A percentile compares a stretch with the other conserved stretches of the same genome.
phyloP scores from a whole-genome alignment of 2,888 invertebrate genomes.

The Campopleginae sp. region DNA sequence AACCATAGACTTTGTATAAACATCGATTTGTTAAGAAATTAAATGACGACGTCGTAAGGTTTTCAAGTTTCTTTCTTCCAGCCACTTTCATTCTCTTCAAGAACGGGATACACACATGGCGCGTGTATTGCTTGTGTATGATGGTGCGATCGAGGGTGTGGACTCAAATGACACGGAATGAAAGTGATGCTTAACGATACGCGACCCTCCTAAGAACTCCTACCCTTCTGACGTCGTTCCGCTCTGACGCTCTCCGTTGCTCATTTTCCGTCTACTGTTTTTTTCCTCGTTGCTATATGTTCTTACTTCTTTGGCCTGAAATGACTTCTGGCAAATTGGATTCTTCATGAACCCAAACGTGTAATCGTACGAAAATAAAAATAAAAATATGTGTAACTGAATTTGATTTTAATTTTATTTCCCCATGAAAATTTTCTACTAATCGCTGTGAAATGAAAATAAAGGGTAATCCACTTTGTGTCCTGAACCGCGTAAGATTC shows the following conservation, averaged over 20 bases:
- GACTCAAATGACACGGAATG: slow-evolving; percentile 84
- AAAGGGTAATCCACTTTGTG: neutral
- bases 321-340: neutral
- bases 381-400: neutral
- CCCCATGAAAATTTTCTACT: neutral
- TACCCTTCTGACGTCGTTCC: slow-evolving; percentile 71
- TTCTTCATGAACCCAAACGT: neutral
- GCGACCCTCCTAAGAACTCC: slow-evolving; percentile 74
- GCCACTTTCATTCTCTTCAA: neutral
- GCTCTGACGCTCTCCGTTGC: slow-evolving; percentile 57
- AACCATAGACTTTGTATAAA: too few relatives aligned
- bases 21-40: neutral
- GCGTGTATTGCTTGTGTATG: slow-evolving; percentile 48
- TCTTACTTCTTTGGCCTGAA: slow-evolving; percentile 18
- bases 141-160: slow-evolving; percentile 77
- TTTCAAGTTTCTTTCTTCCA: neutral
- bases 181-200: slow-evolving; percentile 81
- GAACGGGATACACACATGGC: slow-evolving; percentile 10
- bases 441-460: neutral
- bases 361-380: neutral
- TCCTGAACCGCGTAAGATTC: neutral
- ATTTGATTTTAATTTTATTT: neutral
- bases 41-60: neutral
- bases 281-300: slow-evolving; percentile 1
- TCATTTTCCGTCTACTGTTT: slow-evolving; percentile 44